Evolutionary conservation across 2,888 invertebrate species (phyloP).

Genomic region (Schizaphis graminum): DNA sequence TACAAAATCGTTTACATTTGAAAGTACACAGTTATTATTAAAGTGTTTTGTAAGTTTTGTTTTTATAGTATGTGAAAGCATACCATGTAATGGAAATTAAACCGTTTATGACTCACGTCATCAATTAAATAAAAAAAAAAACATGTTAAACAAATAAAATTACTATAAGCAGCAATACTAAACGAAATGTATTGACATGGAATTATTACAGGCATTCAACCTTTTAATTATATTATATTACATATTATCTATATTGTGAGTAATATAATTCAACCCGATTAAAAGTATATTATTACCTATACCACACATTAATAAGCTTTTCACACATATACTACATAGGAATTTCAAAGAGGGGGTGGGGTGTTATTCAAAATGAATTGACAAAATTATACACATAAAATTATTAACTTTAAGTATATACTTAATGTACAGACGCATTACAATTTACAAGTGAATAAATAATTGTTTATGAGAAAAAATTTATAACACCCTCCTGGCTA

Average conservation of each 20-base stretch:
- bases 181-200: neutral
- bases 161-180: neutral
- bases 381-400: no score
- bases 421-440: no score
- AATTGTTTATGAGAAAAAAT: no score
- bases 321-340: neutral
- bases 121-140: neutral
- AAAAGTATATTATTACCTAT: neutral
- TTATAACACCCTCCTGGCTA: no score
- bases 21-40: neutral
- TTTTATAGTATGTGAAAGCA: neutral
- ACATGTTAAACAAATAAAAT: neutral
- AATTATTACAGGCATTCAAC: neutral
- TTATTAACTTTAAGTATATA: no score
- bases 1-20: neutral
- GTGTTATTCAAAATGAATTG: no score
- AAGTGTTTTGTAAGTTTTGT: neutral
- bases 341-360: no score
- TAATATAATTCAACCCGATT: neutral
- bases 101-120: neutral
- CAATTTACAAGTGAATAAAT: no score
- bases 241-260: neutral
- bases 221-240: neutral
- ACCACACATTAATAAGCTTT: neutral
- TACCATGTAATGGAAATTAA: neutral